Evolutionary conservation across 30 jellyfish, hydroid and myxozoan species (phyloP).

Genomic region (Aurelia sp.): DNA sequence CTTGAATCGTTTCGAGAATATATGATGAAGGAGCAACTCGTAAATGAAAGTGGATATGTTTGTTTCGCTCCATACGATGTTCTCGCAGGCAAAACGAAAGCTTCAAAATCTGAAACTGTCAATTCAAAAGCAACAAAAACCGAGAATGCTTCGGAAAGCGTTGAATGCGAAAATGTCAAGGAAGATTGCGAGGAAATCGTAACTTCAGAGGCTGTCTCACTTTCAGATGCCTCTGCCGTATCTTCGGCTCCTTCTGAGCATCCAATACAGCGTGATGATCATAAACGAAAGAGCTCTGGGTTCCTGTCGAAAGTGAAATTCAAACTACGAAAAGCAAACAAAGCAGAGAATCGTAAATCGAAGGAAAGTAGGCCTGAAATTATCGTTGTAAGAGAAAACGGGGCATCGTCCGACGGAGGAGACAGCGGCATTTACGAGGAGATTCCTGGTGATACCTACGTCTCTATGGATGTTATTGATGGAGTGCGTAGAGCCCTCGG

Average conservation of each 20-base stretch:
- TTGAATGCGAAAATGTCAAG: background rate
- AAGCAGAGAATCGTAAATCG: constrained; percentile 14
- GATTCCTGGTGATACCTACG: constrained; percentile 68
- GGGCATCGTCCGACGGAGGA: constrained; percentile 75
- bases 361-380: constrained; percentile 60
- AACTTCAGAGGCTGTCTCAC: too few species aligned
- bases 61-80: constrained; percentile 44
- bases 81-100: background rate
- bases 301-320: constrained; percentile 45
- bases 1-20: constrained; percentile 39
- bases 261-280: constrained; percentile 22
- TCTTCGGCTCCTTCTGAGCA: too few species aligned
- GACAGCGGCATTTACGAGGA: constrained; percentile 77
- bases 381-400: constrained; percentile 42
- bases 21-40: constrained; percentile 18
- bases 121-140: background rate
- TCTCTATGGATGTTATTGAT: constrained; percentile 68
- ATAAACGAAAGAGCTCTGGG: constrained; percentile 51
- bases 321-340: constrained; percentile 32
- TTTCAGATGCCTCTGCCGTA: too few species aligned
- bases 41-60: constrained; percentile 35
- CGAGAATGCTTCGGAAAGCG: background rate
- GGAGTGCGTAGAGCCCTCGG: constrained; percentile 66
- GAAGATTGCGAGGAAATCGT: constrained; percentile 1
- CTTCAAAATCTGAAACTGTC: background rate